A percentile compares a stretch with the other conserved stretches of the same genome.
Conservation (phyloP, 37 sponge, comb jelly and placozoan genomes). For the Spongia lamella region DNA sequence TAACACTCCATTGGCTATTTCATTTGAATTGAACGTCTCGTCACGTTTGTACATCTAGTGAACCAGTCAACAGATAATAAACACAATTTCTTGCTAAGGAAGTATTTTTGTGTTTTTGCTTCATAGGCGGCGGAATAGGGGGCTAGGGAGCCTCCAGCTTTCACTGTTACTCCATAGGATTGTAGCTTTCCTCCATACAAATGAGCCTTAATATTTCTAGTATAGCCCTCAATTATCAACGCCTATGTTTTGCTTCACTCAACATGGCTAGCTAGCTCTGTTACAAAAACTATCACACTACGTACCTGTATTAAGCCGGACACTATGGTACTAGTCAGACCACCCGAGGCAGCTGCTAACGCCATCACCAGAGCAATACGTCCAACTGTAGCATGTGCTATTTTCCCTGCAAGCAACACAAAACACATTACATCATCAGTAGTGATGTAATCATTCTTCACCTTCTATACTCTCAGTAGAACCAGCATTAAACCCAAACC, state of each 20-base stretch:
- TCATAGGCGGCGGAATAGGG: too few species aligned
- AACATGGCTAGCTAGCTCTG: too few species aligned
- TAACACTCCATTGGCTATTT: slow-evolving; percentile 84
- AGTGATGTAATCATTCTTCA: neutral
- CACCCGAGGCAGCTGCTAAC: slow-evolving; percentile 69
- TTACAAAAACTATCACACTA: too few species aligned
- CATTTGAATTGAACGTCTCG: slow-evolving; percentile 75
- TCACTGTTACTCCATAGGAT: too few species aligned
- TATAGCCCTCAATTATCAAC: too few species aligned
- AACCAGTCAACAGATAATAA: neutral
- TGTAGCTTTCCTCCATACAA: too few species aligned
- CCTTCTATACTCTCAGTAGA: slow-evolving; percentile 71
- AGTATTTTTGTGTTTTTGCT: too few species aligned
- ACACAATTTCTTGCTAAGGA: too few species aligned
- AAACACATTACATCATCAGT: neutral
- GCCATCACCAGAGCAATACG: slow-evolving; percentile 83
- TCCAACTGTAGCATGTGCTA: slow-evolving; percentile 70
- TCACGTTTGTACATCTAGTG: slow-evolving; percentile 68
- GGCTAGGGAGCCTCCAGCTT: too few species aligned
- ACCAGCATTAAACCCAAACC: slow-evolving; percentile 91
- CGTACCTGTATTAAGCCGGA: slow-evolving; percentile 73
- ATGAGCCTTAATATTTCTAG: too few species aligned
- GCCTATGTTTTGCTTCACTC: too few species aligned
- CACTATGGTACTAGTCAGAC: slow-evolving; percentile 53
- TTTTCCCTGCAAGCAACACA: slow-evolving; percentile 26